Evolutionary conservation across 2,113 vertebrate genomes (phyloP), one percentile per base, ranked within the genome.

Genomic region (Vulpes vulpes): DNA sequence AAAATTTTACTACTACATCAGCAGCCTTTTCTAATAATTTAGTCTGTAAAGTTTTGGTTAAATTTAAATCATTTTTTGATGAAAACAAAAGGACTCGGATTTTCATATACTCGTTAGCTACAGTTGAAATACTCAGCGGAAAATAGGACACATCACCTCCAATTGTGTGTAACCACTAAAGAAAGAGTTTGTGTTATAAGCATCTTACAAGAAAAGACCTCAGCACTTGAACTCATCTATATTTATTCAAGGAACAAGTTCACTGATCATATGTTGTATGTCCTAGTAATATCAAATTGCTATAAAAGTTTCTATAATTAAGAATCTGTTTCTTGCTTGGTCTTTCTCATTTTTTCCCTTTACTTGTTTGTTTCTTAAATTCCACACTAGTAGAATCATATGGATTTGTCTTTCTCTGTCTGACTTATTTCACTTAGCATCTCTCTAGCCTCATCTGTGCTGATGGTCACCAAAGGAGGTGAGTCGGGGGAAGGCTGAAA

Each of bases 51-150:
- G 6, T 84, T 86, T 76, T 5, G 27, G 23, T 23, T 97, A 74
- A 60, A 76, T 93, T 93, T 80, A 87, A 83, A 71, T 83, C 91
- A 30, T 53, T 53, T 96, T 96, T 79, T 80, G 53, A 65, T 73
- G 32, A 73, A 87, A 95, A 49, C 0, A n/a, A 74, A 69, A 20
- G 4, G 38, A 76, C 49, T 76, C n/a, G 76, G 55, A 1, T 32
- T 82, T 95, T 86, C 25, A 80, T 59, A 49, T 30, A 81, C 19
- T 30, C n/a, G 55, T 64, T 85, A 38, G 15, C n/a, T 43, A 55
- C 2, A 4, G 3, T 15, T 57, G 43, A 81, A 2, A 92, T 85
- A 86, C 22, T 80, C 59, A 88, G 1, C 22, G 53, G 27, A 65
- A 95, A 95, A 82, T 38, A 64, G 1, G 12, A n/a, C 55, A 65